Conservation (phyloP, 2,797 vertebrate species). For the Semaprochilodus insignis region DNA sequence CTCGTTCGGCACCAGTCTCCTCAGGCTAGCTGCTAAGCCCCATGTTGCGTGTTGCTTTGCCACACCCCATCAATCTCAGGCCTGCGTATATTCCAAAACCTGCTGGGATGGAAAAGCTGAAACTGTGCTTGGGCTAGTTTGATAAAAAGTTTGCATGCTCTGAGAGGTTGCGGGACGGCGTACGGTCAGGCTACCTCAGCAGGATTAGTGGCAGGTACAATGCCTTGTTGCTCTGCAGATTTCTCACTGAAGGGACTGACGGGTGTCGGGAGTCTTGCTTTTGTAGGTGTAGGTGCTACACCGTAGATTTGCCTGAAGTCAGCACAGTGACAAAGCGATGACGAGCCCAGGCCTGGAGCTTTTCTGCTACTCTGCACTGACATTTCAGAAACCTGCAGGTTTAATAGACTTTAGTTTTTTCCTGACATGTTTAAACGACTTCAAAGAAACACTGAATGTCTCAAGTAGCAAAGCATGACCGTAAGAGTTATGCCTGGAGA, state of each 20-base stretch:
- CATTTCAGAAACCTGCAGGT: no score
- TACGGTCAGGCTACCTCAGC: conserved; percentile 39
- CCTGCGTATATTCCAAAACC: conserved; percentile 46
- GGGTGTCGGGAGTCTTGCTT: background rate
- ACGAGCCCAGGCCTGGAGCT: background rate
- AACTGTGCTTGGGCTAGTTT: background rate
- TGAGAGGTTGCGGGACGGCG: background rate
- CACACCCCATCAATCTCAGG: conserved; percentile 28
- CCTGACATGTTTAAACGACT: no score
- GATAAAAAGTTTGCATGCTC: background rate
- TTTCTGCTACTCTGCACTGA: no score
- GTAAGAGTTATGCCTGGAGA: no score
- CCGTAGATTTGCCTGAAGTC: background rate
- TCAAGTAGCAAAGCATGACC: no score
- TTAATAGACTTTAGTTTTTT: no score
- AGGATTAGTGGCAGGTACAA: background rate
- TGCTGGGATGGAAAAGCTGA: conserved; percentile 5
- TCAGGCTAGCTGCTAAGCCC: conserved; percentile 1
- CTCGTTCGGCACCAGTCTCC: background rate
- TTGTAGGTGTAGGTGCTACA: no score
- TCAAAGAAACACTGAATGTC: no score
- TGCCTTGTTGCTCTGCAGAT: background rate
- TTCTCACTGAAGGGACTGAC: background rate
- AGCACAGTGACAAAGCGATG: background rate
- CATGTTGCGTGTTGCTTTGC: background rate